Base-by-base conservation (phyloP, 2,888 invertebrate species). In the Torymus texanus region DNA sequence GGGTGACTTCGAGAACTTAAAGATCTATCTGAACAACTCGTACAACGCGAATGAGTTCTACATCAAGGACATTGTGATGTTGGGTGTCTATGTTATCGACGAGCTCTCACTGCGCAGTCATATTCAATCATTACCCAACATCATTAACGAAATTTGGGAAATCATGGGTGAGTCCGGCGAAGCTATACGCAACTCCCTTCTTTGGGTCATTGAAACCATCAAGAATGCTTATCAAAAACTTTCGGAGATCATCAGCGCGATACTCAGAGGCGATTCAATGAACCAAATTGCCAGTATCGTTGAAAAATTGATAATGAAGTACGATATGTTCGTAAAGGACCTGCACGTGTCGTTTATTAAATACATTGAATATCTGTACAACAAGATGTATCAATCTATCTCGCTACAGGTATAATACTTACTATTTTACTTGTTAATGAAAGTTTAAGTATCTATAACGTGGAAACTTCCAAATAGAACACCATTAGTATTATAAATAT, bases 91-190 rank as follows among this genome's bases (percentile, higher is more conserved):
- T 71, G 92, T 96, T 1, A 90, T 95, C 62, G 96, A 97, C 84
- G 96, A 97, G 87, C 91, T 96, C 87, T 94, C 96, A 0, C 92
- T 96, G 66, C 92, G 94, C 78, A 94, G 94, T 80, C 95, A 96
- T 87, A 93, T 96, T 83, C 94, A 96, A 84, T 94, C 95, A 0
- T 87, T 96, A 71, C 96, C 96, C 0, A 95, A 94, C 66, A 95
- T 96, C 29, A 92, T 96, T 0, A 94, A 94, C 67, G 96, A 96
- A 88, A 92, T 96, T 86, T 96, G 95, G 95, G 95, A 95, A 5
- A 94, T 95, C 84, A 95, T 96, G 95, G 96, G 96, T 0, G 95
- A 96, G 74, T 96, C 96, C 0, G 96, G 96, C 11, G 92, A 94
- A 83, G 95, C 95, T 0, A 93, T 96, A 21, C 94, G 95, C 66